phyloP scores from a whole-genome alignment of 2,113 vertebrate species.

The Malurus cyaneus region DNA sequence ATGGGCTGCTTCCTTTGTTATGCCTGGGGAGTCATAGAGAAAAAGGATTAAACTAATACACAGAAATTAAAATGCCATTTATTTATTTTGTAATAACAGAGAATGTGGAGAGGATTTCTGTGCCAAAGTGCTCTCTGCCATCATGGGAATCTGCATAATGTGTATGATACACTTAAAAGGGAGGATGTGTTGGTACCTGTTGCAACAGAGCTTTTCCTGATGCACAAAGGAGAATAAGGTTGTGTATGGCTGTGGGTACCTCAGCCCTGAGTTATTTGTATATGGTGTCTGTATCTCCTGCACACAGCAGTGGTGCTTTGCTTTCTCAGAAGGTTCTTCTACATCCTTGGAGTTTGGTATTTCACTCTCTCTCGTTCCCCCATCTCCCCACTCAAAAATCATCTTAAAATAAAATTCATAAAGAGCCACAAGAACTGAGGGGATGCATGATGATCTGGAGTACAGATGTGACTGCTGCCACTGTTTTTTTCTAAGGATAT shows the following conservation, averaged over 20 bases:
- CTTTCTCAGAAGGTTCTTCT: neutral
- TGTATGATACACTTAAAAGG: neutral
- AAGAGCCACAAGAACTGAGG: neutral
- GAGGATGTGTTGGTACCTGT: neutral
- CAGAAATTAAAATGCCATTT: neutral
- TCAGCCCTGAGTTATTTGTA: neutral
- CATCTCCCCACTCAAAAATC: neutral
- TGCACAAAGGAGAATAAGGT: neutral
- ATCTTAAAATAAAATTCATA: neutral
- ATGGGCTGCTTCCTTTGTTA: neutral
- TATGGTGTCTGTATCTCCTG: accelerated
- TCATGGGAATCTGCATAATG: neutral
- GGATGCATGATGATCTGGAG: neutral
- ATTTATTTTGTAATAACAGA: neutral
- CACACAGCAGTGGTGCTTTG: neutral
- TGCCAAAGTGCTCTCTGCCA: neutral
- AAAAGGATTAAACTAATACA: neutral
- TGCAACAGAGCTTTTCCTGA: neutral
- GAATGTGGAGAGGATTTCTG: neutral
- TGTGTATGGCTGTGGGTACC: neutral
- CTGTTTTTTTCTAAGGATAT: neutral
- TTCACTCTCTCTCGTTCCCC: neutral
- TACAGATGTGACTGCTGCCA: neutral
- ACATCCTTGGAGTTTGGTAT: neutral
- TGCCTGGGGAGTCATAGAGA: neutral